phyloP scores from a whole-genome alignment of 2,888 invertebrate genomes.

The Ypsolopha sequella region DNA sequence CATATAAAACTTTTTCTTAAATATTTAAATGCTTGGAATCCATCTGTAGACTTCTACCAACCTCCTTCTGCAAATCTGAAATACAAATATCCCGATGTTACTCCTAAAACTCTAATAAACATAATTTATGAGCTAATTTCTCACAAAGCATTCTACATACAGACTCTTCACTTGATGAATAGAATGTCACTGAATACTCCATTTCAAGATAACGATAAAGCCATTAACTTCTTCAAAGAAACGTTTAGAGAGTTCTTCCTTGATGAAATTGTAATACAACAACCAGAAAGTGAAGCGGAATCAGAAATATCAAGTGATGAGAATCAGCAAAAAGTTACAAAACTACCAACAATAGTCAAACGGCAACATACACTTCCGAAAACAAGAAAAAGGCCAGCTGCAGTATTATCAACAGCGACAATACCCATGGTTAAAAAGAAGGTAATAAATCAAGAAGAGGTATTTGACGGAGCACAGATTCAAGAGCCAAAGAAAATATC shows the following conservation, averaged over 20 bases:
- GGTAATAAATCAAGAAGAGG: constrained; percentile 35
- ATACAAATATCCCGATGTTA: constrained; percentile 87
- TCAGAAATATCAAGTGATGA: constrained; percentile 59
- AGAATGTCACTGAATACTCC: constrained; percentile 92
- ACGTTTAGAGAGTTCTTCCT: constrained; percentile 36
- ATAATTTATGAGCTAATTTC: constrained; percentile 81
- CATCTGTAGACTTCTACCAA: constrained; percentile 75
- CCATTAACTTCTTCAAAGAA: constrained; percentile 40
- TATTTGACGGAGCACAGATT: constrained; percentile 47
- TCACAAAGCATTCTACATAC: constrained; percentile 86
- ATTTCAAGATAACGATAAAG: constrained; percentile 69
- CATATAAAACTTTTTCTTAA: constrained; percentile 64
- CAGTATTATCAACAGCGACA: constrained; percentile 26
- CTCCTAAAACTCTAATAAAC: constrained; percentile 78
- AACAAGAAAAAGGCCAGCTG: constrained; percentile 36
- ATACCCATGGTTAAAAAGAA: constrained; percentile 35
- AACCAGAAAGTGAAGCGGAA: constrained; percentile 44
- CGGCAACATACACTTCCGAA: constrained; percentile 47
- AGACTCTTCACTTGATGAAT: constrained; percentile 94
- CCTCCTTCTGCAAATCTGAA: constrained; percentile 81
- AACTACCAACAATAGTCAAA: constrained; percentile 29
- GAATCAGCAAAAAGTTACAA: constrained; percentile 23
- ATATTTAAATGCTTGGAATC: constrained; percentile 54
- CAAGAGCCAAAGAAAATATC: constrained; percentile 56
- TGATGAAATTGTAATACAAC: constrained; percentile 25